Evolutionary conservation across 2,797 vertebrate species (phyloP).

Genomic region (Halcyon chelicuti): DNA sequence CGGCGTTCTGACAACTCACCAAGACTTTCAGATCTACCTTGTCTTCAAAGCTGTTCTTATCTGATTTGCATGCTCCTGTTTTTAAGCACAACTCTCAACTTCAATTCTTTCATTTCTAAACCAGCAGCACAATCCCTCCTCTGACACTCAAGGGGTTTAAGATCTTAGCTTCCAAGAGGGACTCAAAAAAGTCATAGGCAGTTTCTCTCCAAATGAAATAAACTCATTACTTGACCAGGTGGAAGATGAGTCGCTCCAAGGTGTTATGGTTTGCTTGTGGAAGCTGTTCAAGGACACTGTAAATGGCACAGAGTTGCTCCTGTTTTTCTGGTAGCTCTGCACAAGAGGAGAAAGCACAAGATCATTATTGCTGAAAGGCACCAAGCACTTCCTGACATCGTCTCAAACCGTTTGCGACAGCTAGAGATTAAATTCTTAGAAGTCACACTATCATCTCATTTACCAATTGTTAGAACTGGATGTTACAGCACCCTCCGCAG

Average conservation of each 20-base stretch:
- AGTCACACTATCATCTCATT: background rate
- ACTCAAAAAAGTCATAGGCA: background rate
- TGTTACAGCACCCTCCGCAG: background rate
- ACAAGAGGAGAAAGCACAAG: background rate
- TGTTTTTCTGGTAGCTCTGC: slow-evolving; percentile 93
- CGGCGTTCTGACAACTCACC: background rate
- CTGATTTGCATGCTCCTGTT: background rate
- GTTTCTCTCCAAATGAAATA: background rate
- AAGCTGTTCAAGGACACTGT: slow-evolving; percentile 90
- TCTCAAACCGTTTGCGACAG: background rate
- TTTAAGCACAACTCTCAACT: background rate
- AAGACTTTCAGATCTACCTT: background rate
- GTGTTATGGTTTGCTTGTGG: slow-evolving; percentile 89
- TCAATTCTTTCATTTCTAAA: background rate
- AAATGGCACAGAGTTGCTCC: slow-evolving; percentile 92
- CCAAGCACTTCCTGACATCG: background rate
- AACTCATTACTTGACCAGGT: slow-evolving; percentile 90
- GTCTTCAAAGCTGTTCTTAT: background rate
- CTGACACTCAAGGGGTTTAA: background rate
- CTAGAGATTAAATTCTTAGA: background rate
- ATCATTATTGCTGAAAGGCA: background rate
- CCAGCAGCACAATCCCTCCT: background rate
- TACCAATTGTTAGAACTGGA: background rate
- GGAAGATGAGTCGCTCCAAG: slow-evolving; percentile 94
- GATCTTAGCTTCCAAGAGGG: background rate